Evolutionary conservation across 2,888 invertebrate genomes (phyloP).

Genomic region (Pristionchus japonicus): DNA sequence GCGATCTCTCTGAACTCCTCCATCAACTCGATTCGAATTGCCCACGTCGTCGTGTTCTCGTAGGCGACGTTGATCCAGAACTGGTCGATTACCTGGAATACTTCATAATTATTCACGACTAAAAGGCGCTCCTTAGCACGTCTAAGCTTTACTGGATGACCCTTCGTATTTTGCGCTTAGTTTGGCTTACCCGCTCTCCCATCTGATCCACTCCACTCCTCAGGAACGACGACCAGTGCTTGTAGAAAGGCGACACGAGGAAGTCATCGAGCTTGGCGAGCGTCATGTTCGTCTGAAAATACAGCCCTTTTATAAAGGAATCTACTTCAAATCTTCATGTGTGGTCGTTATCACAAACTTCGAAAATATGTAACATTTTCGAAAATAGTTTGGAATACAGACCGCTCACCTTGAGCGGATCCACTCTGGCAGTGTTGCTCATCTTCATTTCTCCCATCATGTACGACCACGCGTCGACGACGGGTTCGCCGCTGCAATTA

Average conservation of each 20-base stretch:
- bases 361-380: too few species aligned
- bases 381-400: too few species aligned
- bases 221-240: conserved; percentile 70
- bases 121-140: not conserved
- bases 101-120: too few species aligned
- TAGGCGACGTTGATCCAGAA: conserved; percentile 72
- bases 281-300: conserved; percentile 52
- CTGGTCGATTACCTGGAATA: conserved; percentile 52
- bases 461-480: conserved; percentile 46
- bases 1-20: conserved; percentile 67
- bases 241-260: conserved; percentile 69
- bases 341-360: too few species aligned
- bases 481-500: conserved; percentile 49
- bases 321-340: too few species aligned
- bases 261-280: conserved; percentile 61
- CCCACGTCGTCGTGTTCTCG: conserved; percentile 70
- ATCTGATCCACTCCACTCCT: not conserved
- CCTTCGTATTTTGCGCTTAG: too few species aligned
- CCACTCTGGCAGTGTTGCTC: not conserved
- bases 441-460: conserved; percentile 47
- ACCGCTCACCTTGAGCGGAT: conserved; percentile 43
- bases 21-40: conserved; percentile 71
- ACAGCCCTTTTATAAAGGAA: too few species aligned
- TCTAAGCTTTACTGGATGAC: not conserved
- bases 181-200: not conserved